Percentiles rank a stretch among this genome's conserved stretches.
Conservation (phyloP, 2,113 vertebrate species). For the Syngnathus floridae region DNA sequence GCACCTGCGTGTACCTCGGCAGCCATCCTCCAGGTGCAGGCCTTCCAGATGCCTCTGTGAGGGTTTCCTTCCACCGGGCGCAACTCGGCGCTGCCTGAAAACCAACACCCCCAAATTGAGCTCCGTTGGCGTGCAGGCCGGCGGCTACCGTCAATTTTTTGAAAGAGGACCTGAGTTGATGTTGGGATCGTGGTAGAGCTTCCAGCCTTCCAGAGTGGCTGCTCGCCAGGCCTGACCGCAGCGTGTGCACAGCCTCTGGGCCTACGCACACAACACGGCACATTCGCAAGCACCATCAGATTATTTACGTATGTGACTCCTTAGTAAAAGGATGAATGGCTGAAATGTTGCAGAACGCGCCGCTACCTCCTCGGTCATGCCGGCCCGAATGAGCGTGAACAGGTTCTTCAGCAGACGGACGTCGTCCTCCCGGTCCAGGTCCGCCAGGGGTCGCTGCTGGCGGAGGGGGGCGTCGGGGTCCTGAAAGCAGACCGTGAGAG, state of each 20-base stretch:
- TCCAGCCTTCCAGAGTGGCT: conserved; percentile 96
- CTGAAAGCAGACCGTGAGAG: conserved; percentile 49
- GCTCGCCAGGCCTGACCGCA: conserved; percentile 98
- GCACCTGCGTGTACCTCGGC: conserved; percentile 74
- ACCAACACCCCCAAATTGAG: neutral
- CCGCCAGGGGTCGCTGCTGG: conserved; percentile 89
- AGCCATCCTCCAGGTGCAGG: conserved; percentile 94
- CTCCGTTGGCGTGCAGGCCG: too few relatives aligned
- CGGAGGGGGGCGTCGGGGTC: conserved; percentile 94
- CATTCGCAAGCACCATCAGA: too few relatives aligned
- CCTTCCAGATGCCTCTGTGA: conserved; percentile 91
- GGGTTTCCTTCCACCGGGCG: conserved; percentile 91
- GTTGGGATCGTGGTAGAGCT: conserved; percentile 94
- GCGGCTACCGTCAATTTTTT: neutral
- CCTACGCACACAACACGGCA: conserved; percentile 61
- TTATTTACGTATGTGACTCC: too few relatives aligned
- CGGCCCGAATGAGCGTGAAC: conserved; percentile 89
- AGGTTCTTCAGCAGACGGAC: conserved; percentile 85
- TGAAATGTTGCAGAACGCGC: neutral
- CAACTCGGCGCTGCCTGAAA: conserved; percentile 69
- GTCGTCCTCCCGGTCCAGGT: conserved; percentile 93
- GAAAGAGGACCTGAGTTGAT: conserved; percentile 76
- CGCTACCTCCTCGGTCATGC: conserved; percentile 90
- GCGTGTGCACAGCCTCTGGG: conserved; percentile 90
- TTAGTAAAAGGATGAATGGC: too few relatives aligned